Base-by-base conservation (phyloP, 2,797 vertebrate species). In the Cirrhinus mrigala region DNA sequence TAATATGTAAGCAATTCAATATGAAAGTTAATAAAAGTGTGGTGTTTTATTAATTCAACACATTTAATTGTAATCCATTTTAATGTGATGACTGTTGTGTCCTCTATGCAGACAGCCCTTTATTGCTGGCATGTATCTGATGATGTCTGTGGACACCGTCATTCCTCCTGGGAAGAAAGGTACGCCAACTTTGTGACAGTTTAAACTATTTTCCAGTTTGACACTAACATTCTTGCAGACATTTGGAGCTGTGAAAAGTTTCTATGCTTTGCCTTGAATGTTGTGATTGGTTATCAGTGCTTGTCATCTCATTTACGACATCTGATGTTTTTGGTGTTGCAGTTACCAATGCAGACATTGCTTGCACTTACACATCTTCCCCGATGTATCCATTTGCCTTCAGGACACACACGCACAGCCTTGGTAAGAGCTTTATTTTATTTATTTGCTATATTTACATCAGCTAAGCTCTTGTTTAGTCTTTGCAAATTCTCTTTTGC, bases 341-440 rank as follows among this genome's bases (percentile, higher is more conserved):
- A 99, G 98, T 95, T 82, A 97, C 98, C 76, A 94, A 99, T 91
- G 96, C 97, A 89, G 98, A 99, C 92, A 94, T 99, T 60, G 96
- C 97, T 68, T 99, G 98, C 91, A 92, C 93, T 75, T 99, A 98
- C 91, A 91, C 91, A 68, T 97, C 95, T 7, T 96, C 95, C 90
- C 96, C 97, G 73, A 98, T 99, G 94, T 97, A 98, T 90, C 96
- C 98, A 0, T 99, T 99, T 95, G 97, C 97, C 92, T 99, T 98
- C 91, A 96, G 98, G 95, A 98, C 98, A 76, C 98, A 99, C 90
- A 99, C 98, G 33, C 98, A 99, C 89, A 95, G 83, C 74, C 95
- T 99, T 70, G 98, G 98, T 99, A 94, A 98, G 94, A 85, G 66
- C 66, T 50, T 27, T 27, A 15, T 14, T 66, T 3, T 3, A 58